phyloP scores from a whole-genome alignment of 2,113 vertebrate species.

The Myxocyprinus asiaticus region DNA sequence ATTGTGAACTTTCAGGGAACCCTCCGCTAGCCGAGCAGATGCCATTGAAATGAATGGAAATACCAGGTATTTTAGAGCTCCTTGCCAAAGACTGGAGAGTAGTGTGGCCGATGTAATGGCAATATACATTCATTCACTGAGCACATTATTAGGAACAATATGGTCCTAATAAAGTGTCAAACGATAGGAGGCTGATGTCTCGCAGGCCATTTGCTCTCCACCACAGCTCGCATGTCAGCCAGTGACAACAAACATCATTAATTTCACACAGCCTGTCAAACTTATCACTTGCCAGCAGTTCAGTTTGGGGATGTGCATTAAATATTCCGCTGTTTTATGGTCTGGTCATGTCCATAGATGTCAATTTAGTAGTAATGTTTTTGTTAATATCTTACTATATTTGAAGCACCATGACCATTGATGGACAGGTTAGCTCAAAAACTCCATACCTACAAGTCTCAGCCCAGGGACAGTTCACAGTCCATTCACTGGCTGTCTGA shows the following conservation, averaged over 20 bases:
- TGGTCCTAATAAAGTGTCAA: neutral
- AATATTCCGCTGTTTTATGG: neutral
- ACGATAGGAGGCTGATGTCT: constrained; percentile 57
- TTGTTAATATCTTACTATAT: neutral
- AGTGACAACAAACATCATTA: constrained; percentile 78
- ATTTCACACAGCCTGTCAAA: constrained; percentile 66
- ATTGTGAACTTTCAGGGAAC: too few relatives aligned
- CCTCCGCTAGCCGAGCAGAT: too few relatives aligned
- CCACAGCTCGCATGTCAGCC: constrained; percentile 82
- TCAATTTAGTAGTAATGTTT: neutral
- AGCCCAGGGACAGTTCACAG: too few relatives aligned
- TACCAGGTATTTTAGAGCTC: too few relatives aligned
- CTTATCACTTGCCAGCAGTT: neutral
- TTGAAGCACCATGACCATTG: too few relatives aligned
- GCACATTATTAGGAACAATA: neutral
- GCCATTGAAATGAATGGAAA: too few relatives aligned
- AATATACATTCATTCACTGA: neutral
- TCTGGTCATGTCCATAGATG: neutral
- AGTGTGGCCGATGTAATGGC: neutral
- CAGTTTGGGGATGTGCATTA: neutral
- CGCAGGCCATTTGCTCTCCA: constrained; percentile 77
- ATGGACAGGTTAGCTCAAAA: too few relatives aligned
- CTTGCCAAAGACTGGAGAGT: too few relatives aligned
- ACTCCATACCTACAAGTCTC: too few relatives aligned
- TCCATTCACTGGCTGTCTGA: too few relatives aligned